Evolutionary conservation across 1,140 invertebrate species (phyloP), one percentile per base, ranked within the genome.

Genomic region (Druon quercuslanigerum): DNA sequence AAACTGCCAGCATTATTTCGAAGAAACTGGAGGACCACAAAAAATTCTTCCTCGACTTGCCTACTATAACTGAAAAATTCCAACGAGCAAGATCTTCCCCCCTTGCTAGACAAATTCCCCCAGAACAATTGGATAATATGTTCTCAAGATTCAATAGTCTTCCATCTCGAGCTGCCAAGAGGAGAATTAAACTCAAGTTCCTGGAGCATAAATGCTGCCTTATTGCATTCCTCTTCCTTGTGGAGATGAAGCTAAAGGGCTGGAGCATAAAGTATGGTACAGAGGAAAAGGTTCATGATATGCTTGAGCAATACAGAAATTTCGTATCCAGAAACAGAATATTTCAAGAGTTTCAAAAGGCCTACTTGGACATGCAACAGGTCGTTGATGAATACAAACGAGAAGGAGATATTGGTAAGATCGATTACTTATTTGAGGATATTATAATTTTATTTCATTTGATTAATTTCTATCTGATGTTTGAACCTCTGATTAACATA

Each of bases 281-380:
- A 12, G 94, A 97, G 84, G 95, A 97, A 75, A 95, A 96, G 86
- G 97, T 97, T 3, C 93, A 96, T 84, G 94, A 95, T 79, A 93
- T 98, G 88, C 90, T 98, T 81, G 95, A 96, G 80, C 96, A 98
- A 85, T 98, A 98, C 86, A 94, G 96, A 81, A 97, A 96, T 92
- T 98, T 97, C 92, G 97, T 98, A 14, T 96, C 96, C 4, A 94
- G 94, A 82, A 97, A 97, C 90, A 95, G 96, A 89, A 96, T 99
- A 83, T 98, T 98, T 92, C 96, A 98, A 89, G 97, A 97, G 91
- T 98, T 98, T 91, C 96, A 98, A 85, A 97, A 96, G 92, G 96
- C 97, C 19, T 98, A 95, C 86, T 92, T 96, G 78, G 96, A 98
- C 86, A 97, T 98, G 94, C 96, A 98, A 90, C 95, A 97, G 86